A percentile compares a stretch with the other conserved stretches of the same genome.
Conservation (phyloP, 2,113 vertebrate species). For the Grallaria varia region DNA sequence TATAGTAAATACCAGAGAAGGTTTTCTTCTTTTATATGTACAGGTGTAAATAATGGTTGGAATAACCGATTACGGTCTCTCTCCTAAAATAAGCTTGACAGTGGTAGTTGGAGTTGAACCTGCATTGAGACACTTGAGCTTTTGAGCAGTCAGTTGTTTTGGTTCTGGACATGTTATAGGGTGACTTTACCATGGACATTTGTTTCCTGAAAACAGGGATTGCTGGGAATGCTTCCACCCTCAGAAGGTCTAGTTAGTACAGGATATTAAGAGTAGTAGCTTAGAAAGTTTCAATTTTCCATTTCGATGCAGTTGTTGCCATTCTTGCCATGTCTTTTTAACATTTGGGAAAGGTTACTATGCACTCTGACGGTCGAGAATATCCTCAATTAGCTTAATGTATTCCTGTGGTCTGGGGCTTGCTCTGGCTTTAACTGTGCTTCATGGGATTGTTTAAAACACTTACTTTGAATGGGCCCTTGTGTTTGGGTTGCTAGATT, state of each 20-base stretch:
- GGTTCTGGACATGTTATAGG: background rate
- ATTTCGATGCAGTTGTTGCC: background rate
- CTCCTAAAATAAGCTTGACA: background rate
- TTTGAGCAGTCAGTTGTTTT: background rate
- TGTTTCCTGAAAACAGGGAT: background rate
- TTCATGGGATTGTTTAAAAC: background rate
- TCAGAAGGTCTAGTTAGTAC: background rate
- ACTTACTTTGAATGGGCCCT: background rate
- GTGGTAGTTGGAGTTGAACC: background rate
- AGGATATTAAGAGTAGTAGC: background rate
- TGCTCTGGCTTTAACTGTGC: background rate
- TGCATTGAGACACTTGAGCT: background rate
- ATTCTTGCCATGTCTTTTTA: background rate
- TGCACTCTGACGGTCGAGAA: accelerated
- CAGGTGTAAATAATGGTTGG: background rate
- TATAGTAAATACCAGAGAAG: background rate
- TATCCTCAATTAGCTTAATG: background rate
- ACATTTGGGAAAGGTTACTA: background rate
- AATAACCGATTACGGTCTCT: background rate
- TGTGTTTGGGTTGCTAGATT: background rate
- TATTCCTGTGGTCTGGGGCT: background rate
- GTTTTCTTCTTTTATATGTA: background rate
- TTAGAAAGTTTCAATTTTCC: background rate
- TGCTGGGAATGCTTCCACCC: background rate
- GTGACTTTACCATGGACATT: background rate